Evolutionary conservation across 2,113 vertebrate genomes (phyloP), one percentile per base, ranked within the genome.

Genomic region (Hemibagrus wyckioides): DNA sequence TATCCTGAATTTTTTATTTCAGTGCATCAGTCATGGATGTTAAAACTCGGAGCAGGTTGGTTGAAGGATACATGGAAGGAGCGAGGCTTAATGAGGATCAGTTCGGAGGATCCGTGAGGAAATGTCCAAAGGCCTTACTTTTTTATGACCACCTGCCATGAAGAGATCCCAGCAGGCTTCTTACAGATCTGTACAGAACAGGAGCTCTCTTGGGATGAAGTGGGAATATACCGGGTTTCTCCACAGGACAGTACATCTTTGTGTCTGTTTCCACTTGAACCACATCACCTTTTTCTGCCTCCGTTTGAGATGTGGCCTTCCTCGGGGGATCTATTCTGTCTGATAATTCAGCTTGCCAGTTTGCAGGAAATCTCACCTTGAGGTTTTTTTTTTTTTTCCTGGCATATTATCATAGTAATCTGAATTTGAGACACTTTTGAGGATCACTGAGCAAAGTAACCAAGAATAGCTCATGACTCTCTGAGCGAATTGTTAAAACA

Each of bases 111-210:
- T 23, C 67, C 56, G 44, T n/a, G 44, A 52, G 52, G 63, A 71
- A 50, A 76, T 75, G 56, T 48, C 87, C 82, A 54, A 76, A 73
- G 86, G 83, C 44, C 50, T 21, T 1, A 50, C 50, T 89, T 91
- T 91, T 88, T 88, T 71, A 88, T 91, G 84, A 86, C 86, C 90
- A 89, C 86, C 87, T 71, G 67, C 19, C 67, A 73, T 41, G 9
- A 76, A 50, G 73, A 76, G 25, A 14, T 41, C 73, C 23, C 73
- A 48, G 14, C 73, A 76, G 23, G 69, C 69, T 44, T 73, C 69
- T 41, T 11, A 13, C 84, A n/a, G 81, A 77, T 85, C 57, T 79
- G 81, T 85, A 69, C 75, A 25, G 84, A 33, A 63, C 39, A 77
- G 73, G 73, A 50, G 33, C 28, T 50, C 71, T 85, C 57, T 33